These are phyloP conservation scores for Leptinotarsa defecta DNA, from an alignment of 1,140 invertebrate genomes.

Conservation along the genomic window DNA sequence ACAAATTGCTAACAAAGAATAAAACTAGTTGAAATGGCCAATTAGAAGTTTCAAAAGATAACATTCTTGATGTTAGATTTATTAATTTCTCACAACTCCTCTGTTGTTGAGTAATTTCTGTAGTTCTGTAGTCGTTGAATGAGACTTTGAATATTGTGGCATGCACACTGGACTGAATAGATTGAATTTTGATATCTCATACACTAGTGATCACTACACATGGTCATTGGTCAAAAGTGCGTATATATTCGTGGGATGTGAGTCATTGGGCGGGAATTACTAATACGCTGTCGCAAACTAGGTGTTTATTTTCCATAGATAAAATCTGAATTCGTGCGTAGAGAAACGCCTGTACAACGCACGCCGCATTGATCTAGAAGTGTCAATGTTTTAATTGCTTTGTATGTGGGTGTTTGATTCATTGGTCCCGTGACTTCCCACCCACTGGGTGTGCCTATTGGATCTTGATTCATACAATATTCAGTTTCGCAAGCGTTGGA, in stretches of 20 bases:
- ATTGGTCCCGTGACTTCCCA: constrained; percentile 15
- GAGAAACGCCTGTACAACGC: not conserved
- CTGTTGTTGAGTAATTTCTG: no score
- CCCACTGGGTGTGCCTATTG: constrained; percentile 12
- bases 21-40: no score
- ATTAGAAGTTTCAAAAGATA: no score
- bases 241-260: not conserved
- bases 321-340: not conserved
- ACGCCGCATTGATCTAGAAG: not conserved
- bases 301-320: constrained; percentile 5
- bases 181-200: no score
- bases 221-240: not conserved
- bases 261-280: not conserved
- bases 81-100: no score
- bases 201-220: no score
- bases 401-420: constrained; percentile 19
- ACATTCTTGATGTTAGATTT: no score
- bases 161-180: no score
- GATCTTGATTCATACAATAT: constrained; percentile 6
- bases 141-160: no score
- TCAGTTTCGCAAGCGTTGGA: constrained; percentile 5
- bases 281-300: constrained; percentile 5
- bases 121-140: no score
- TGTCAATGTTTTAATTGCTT: constrained; percentile 6
- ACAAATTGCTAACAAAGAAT: no score